phyloP scores from a whole-genome alignment of 1,140 invertebrate species.

The Pissodes strobi region DNA sequence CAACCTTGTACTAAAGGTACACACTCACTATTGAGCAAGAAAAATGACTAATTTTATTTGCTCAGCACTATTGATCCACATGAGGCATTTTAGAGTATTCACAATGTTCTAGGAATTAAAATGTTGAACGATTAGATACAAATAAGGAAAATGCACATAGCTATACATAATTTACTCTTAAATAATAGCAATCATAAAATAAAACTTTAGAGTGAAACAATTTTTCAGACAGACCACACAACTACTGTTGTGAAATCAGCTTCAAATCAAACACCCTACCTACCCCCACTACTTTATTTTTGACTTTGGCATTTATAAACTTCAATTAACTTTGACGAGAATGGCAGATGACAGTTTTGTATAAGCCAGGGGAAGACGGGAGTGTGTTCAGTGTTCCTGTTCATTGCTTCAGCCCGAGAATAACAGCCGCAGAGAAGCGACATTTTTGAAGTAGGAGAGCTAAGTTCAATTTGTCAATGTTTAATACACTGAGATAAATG shows the following conservation, averaged over 20 bases:
- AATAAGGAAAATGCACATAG: background rate
- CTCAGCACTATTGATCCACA: constrained; percentile 35
- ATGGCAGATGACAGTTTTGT: no score
- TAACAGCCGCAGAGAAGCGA: no score
- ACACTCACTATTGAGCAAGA: constrained; percentile 51
- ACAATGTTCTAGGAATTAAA: background rate
- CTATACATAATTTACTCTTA: constrained; percentile 15
- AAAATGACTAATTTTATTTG: constrained; percentile 39
- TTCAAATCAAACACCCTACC: constrained; percentile 40
- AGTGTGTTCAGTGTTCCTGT: no score
- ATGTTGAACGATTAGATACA: background rate
- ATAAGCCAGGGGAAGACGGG: no score
- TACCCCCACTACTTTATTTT: background rate
- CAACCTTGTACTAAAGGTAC: constrained; percentile 48
- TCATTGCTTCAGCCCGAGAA: no score
- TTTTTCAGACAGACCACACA: constrained; percentile 32
- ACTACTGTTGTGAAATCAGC: constrained; percentile 47
- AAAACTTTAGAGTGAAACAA: constrained; percentile 31
- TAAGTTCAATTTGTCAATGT: no score
- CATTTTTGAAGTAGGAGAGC: no score
- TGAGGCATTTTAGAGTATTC: constrained; percentile 6
- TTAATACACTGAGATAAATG: no score
- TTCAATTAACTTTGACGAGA: no score
- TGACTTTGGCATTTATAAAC: no score
- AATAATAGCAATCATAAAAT: constrained; percentile 23